Evolutionary conservation across 2,113 vertebrate genomes (phyloP).

Genomic region (Cricetomys ansorgei): DNA sequence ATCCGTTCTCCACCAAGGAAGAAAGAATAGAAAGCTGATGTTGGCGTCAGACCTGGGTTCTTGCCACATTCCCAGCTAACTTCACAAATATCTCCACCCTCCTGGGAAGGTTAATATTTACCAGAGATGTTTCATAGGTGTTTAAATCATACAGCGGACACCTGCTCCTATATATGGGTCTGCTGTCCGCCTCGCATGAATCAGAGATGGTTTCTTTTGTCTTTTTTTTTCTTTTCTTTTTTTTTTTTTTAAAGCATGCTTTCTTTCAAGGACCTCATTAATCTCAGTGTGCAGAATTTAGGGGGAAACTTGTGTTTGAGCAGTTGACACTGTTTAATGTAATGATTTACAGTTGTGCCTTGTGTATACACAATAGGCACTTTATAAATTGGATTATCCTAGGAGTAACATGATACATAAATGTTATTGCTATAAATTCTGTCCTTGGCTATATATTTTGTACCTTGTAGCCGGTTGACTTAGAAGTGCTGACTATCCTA

Average conservation of each 20-base stretch:
- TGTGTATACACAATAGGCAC: conserved; percentile 81
- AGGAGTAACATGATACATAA: conserved; percentile 80
- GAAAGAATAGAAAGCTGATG: not conserved
- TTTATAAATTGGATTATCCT: conserved; percentile 84
- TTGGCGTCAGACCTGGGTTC: not conserved
- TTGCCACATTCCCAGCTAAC: conserved; percentile 52
- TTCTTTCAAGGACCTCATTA: conserved; percentile 64
- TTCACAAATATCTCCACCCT: not conserved
- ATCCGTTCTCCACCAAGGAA: conserved; percentile 53
- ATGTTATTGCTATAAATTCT: conserved; percentile 85
- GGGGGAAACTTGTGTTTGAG: conserved; percentile 77
- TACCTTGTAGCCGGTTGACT: conserved; percentile 65
- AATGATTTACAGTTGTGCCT: conserved; percentile 81
- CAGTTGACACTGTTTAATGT: conserved; percentile 81
- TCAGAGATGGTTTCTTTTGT: conserved; percentile 34
- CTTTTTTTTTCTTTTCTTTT: not conserved
- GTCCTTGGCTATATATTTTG: conserved; percentile 72
- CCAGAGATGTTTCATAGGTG: conserved; percentile 61
- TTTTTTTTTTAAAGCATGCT: not conserved
- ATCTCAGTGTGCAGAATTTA: conserved; percentile 65
- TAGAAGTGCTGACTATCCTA: conserved; percentile 41
- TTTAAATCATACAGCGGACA: conserved; percentile 73
- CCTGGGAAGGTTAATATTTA: conserved; percentile 62
- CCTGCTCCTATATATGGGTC: conserved; percentile 71
- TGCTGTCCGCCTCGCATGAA: conserved; percentile 43